These are phyloP conservation scores for Timema podura DNA, from an alignment of 2,888 invertebrate genomes.

Conservation along the genomic window DNA sequence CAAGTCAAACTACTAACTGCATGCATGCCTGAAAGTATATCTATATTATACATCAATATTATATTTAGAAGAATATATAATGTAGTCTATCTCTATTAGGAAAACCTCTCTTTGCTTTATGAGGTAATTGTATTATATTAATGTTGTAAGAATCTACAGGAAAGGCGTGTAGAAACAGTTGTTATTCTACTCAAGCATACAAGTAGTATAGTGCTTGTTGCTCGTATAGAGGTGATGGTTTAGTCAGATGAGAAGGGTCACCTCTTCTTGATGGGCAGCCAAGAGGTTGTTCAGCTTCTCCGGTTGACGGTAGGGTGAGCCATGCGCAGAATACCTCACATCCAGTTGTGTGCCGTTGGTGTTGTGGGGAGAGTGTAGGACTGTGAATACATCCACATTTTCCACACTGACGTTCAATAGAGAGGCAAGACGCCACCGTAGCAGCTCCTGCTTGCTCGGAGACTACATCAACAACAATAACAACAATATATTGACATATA, in stretches of 20 bases:
- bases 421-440: constrained; percentile 58
- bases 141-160: too few species aligned
- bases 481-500: neutral
- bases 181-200: too few species aligned
- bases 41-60: too few species aligned
- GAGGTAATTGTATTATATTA: too few species aligned
- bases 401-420: constrained; percentile 72
- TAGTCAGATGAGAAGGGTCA: constrained; percentile 42
- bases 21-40: too few species aligned
- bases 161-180: too few species aligned
- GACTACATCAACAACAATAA: neutral
- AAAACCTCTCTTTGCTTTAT: too few species aligned
- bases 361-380: constrained; percentile 62
- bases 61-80: too few species aligned
- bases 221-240: too few species aligned
- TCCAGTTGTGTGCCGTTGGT: constrained; percentile 59
- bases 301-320: constrained; percentile 87
- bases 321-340: constrained; percentile 88
- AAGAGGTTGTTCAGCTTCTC: constrained; percentile 84
- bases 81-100: too few species aligned
- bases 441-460: constrained; percentile 69
- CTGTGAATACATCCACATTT: constrained; percentile 92
- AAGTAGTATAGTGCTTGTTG: too few species aligned
- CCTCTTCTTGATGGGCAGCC: constrained; percentile 64
- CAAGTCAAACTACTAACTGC: too few species aligned